Evolutionary conservation across 2,888 invertebrate species (phyloP).

Genomic region (Strigamia crassipes): DNA sequence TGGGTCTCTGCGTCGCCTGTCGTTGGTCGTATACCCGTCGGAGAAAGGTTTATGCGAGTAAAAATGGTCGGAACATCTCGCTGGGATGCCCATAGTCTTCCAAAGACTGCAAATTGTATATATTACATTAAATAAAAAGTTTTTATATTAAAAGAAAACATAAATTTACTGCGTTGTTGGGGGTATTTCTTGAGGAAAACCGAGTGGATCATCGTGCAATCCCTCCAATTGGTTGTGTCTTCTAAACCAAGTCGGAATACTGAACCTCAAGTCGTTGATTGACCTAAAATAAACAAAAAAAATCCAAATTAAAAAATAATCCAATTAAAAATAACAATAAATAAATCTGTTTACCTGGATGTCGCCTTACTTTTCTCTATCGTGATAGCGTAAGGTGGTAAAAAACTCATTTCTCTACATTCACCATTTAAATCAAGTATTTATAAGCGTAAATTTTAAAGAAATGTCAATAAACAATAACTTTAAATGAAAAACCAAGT

Average conservation of each 20-base stretch:
- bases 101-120: not conserved
- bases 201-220: not conserved
- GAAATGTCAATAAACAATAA: not conserved
- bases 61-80: not conserved
- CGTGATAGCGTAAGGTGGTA: not conserved
- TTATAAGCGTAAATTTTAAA: too few species aligned
- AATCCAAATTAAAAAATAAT: not conserved
- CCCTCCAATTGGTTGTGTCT: not conserved
- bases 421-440: too few species aligned
- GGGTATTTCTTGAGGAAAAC: not conserved
- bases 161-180: not conserved
- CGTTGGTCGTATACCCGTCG: not conserved
- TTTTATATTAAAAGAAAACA: not conserved
- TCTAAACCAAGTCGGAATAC: not conserved
- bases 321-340: not conserved
- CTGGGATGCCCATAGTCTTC: not conserved
- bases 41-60: not conserved
- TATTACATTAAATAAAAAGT: conserved; percentile 1
- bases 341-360: not conserved
- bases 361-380: not conserved
- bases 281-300: not conserved
- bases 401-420: not conserved
- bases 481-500: not conserved
- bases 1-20: not conserved
- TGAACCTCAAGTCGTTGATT: not conserved